Percentiles rank a stretch among this genome's conserved stretches.
Evolutionary conservation across 2,113 vertebrate species (phyloP).

Genomic region (Paradoxurus hermaphroditus): DNA sequence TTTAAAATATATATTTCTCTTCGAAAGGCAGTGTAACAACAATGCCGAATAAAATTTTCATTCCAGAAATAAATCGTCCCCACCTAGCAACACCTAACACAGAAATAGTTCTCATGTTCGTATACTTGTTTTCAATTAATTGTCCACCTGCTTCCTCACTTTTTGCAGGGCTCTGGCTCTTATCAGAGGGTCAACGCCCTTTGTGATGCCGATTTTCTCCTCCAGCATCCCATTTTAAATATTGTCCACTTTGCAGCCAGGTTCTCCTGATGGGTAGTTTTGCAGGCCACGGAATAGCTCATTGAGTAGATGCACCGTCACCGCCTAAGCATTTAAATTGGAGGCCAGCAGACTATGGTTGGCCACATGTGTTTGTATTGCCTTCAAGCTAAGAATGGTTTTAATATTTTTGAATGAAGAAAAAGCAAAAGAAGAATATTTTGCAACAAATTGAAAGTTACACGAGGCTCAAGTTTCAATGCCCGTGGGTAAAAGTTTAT

Average conservation of each 20-base stretch:
- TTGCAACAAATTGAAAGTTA: background rate
- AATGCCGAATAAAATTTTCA: background rate
- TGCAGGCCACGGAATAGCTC: background rate
- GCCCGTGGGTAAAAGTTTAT: background rate
- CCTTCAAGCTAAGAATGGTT: background rate
- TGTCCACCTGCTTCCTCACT: background rate
- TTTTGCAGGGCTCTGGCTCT: background rate
- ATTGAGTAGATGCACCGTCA: background rate
- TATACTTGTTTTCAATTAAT: rapidly evolving
- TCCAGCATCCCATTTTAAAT: background rate
- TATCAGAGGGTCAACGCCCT: rapidly evolving
- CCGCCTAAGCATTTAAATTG: background rate
- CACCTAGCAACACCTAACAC: background rate
- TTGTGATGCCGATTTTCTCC: background rate
- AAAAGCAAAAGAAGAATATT: background rate
- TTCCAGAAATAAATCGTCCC: background rate
- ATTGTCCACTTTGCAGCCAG: too few species aligned
- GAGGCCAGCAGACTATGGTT: background rate
- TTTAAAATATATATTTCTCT: background rate
- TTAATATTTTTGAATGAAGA: background rate
- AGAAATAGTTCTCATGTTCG: background rate
- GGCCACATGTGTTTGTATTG: background rate
- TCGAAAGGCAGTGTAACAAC: background rate
- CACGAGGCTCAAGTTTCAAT: background rate
- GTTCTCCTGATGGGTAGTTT: background rate